A percentile compares a stretch with the other conserved stretches of the same genome.
Conservation (phyloP, 2,113 vertebrate genomes). For the Epinephelus lanceolatus region DNA sequence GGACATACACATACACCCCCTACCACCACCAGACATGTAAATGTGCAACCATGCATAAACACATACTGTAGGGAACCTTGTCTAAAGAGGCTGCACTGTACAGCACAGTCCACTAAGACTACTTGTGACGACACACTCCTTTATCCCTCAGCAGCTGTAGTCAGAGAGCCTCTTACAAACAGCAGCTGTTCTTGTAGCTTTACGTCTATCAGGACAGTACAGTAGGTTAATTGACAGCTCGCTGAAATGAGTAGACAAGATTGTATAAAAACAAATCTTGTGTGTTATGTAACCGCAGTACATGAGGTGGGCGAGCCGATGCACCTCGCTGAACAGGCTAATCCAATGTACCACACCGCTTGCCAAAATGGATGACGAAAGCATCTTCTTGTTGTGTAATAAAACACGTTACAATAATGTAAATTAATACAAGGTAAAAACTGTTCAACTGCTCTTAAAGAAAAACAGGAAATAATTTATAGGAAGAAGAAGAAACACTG, state of each 20-base stretch:
- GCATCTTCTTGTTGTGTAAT: slow-evolving; percentile 40
- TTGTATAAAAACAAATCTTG: slow-evolving; percentile 49
- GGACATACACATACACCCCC: not conserved
- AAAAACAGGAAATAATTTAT: not conserved
- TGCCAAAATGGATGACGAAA: slow-evolving; percentile 56
- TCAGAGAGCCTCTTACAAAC: not conserved
- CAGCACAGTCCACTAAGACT: not conserved
- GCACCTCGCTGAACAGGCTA: slow-evolving; percentile 61
- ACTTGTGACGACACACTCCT: slow-evolving; percentile 2
- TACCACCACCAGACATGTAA: slow-evolving; percentile 1
- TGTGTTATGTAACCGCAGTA: slow-evolving; percentile 58
- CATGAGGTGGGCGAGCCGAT: slow-evolving; percentile 56
- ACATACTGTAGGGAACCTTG: slow-evolving; percentile 4
- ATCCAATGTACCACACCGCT: slow-evolving; percentile 44
- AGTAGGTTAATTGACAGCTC: slow-evolving; percentile 39
- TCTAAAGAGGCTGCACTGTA: not conserved
- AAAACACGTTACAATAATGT: not conserved
- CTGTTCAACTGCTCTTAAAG: not conserved
- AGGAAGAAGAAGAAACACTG: not conserved
- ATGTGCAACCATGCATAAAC: slow-evolving; percentile 16
- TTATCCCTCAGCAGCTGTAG: slow-evolving; percentile 1
- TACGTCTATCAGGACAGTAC: not conserved
- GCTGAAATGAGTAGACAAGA: slow-evolving; percentile 12
- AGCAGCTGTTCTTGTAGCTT: slow-evolving; percentile 28
- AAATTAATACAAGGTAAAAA: slow-evolving; percentile 18